Evolutionary conservation across 2,888 invertebrate species (phyloP).

Genomic region (Fragum whitleyi): DNA sequence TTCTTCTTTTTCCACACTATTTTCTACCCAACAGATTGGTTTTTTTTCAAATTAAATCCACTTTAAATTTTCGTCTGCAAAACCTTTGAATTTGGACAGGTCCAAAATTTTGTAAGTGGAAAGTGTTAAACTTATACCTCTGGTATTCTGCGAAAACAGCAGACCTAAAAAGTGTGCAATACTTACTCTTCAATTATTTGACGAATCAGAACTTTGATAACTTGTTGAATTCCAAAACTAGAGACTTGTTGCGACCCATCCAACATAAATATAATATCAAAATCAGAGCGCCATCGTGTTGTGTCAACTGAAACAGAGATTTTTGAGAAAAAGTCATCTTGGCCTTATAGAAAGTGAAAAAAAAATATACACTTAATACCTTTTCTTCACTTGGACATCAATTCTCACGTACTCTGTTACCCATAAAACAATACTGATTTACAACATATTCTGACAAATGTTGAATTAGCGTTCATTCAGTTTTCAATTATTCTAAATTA

Average conservation of each 20-base stretch:
- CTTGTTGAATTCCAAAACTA: neutral
- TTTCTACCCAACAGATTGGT: neutral
- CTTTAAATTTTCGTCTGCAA: neutral
- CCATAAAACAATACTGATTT: too few species aligned
- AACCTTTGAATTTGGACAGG: neutral
- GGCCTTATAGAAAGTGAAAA: too few species aligned
- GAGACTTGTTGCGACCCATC: conserved; percentile 40
- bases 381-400: too few species aligned
- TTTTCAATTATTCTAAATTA: too few species aligned
- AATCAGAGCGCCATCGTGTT: conserved; percentile 15
- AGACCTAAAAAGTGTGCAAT: too few species aligned
- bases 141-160: neutral
- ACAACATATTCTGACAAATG: too few species aligned
- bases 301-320: conserved; percentile 38
- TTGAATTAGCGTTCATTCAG: too few species aligned
- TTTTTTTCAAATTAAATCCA: neutral
- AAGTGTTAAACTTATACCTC: neutral
- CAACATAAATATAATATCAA: conserved; percentile 37
- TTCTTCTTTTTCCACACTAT: neutral
- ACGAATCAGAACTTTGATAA: conserved; percentile 27
- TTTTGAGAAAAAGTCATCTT: too few species aligned
- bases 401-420: too few species aligned
- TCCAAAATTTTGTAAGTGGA: too few species aligned
- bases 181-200: conserved; percentile 41
- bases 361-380: too few species aligned